Evolutionary conservation across 2,113 vertebrate genomes (phyloP), one percentile per base, ranked within the genome.

Genomic region (Ciconia stormi): DNA sequence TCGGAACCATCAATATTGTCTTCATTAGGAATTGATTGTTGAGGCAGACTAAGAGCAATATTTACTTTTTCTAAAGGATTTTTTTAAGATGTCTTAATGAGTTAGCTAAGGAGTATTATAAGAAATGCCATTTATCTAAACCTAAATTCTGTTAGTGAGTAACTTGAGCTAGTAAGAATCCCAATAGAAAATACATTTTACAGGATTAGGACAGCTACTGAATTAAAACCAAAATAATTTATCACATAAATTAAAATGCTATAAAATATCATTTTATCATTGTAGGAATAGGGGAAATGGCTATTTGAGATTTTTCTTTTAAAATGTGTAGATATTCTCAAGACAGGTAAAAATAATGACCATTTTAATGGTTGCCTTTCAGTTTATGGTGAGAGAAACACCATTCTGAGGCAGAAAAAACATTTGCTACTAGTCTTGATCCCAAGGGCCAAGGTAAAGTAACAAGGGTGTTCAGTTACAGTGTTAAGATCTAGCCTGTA

Each of bases 401-500:
- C 87, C 16, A 61, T 93, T 92, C 66, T 95, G 63, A 95, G 94
- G 53, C 84, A 95, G 83, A 84, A 94, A 89, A 81, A 87, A 90
- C 97, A 13, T 90, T 96, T 96, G 97, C 98, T 98, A 98, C 97
- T 98, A 97, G 89, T 97, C 97, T 98, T 98, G 98, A 98, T 99
- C 97, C 95, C 97, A 72, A 72, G 93, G 94, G 97, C 96, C 89
- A 97, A 93, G 93, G 97, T 92, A 98, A 98, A 98, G 98, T 98
- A 99, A 98, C 98, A 98, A 97, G 97, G 96, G 98, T 98, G 98
- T 98, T 99, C 96, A 98, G 98, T 99, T 99, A 98, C 98, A 98
- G 94, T 98, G 95, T 96, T 95, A 92, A 97, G 95, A 97, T 97
- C 91, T 98, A 90, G 95, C 97, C 98, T 98, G 97, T 98, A 99